phyloP scores from a whole-genome alignment of 2,113 vertebrate species.

The Rhinolophus sinicus region DNA sequence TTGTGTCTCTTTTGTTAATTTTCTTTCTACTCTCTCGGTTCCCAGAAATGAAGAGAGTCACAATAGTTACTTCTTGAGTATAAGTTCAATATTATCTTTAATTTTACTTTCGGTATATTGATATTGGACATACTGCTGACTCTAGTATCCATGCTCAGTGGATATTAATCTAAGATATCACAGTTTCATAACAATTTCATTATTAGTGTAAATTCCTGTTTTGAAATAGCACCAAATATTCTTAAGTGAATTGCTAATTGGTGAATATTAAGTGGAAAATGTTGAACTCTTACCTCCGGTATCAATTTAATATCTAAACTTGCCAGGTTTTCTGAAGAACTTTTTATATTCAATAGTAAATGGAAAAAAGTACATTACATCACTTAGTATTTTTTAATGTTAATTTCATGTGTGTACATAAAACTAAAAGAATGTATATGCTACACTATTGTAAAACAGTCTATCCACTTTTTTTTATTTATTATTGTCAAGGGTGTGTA shows the following conservation, averaged over 20 bases:
- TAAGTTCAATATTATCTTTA: background rate
- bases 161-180: background rate
- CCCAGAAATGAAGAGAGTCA: background rate
- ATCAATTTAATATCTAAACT: background rate
- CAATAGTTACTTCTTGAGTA: background rate
- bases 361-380: background rate
- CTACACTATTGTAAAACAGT: background rate
- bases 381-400: background rate
- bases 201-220: background rate
- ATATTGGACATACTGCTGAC: background rate
- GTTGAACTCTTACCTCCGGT: background rate
- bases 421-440: background rate
- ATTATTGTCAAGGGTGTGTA: background rate
- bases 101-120: background rate
- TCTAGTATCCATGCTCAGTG: background rate
- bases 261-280: background rate
- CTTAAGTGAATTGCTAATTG: background rate
- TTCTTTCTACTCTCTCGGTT: background rate
- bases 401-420: background rate
- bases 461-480: background rate
- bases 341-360: background rate
- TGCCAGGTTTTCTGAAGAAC: background rate
- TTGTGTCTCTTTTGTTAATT: background rate
- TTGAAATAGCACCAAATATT: background rate
- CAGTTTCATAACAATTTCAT: background rate